Base-by-base conservation (phyloP, 1,140 invertebrate genomes). In the Choristoneura fumiferana region DNA sequence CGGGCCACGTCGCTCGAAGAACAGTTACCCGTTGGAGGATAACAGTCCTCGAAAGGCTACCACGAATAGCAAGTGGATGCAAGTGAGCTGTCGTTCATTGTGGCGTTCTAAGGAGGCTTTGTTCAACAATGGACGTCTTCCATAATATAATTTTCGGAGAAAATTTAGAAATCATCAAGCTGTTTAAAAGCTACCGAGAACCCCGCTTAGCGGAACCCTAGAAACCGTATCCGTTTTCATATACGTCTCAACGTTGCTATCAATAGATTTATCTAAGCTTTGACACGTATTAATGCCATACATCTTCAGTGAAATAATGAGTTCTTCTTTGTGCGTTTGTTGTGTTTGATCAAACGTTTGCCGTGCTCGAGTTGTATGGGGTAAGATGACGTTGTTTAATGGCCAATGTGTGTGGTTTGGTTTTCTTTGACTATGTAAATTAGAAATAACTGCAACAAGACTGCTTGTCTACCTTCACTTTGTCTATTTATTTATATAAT, bases 281-380 rank as follows among this genome's bases (percentile, higher is more conserved):
- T 49, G 43, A 49, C 43, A 49, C 43, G 43, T 49, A 49, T 49
- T 49, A 49, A 49, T 12, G 43, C 43, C 43, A 49, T 49, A 49
- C 43, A 49, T 49, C 43, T 49, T 49, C 22, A 33, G 43, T 13
- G 18, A n/a, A 49, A 49, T 49, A 33, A 49, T 49, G 43, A 49
- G 43, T 13, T 49, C 43, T 29, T 29, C 22, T 29, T 29, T 6
- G 6, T 22, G 43, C 10, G 14, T 45, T 15, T 45, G 39, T 40
- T 40, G 39, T 22, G 43, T 13, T 49, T 49, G 43, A 8, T 1
- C 43, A 4, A 49, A 49, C 22, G 43, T 49, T 49, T 18, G 43
- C 22, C 22, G 22, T 29, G 22, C 6, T n/a, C 6, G 22, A 29
- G 6, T 3, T 29, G 22, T 29, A 29, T 29, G 43, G 12, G 10